Evolutionary conservation across 2,888 invertebrate species (phyloP), one percentile per base, ranked within the genome.

Genomic region (Clunio marinus): DNA sequence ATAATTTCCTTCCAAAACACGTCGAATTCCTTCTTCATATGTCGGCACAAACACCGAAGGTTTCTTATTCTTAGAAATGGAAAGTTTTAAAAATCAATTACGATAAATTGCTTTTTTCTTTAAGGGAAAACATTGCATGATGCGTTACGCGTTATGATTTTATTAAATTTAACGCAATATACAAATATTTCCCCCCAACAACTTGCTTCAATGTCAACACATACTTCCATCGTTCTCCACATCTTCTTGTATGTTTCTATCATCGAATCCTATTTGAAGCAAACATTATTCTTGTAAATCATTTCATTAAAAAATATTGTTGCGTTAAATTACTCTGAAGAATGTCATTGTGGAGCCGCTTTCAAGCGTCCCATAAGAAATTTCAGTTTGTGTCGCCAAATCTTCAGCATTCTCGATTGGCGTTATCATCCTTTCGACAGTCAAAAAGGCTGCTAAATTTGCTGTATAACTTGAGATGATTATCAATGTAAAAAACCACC

Each of bases 401-500:
- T 93, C 94, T 73, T 92, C 91, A 0, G 91, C 89, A 75, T 87
- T 88, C 76, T 93, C 88, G 68, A 93, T 93, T 0, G 92, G 91
- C 28, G 91, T 89, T 59, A 88, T 88, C 90, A 92, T 91, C 68
- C 92, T 80, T 76, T 93, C 93, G 0, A 94, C 93, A 0, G 94
- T 95, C 24, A 94, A 81, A 77, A 94, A 95, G 22, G 94, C 94
- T 0, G 94, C 94, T 73, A 95, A 80, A 78, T 95, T 94, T 10
- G 94, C 94, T 1, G 93, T 94, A 78, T 94, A 94, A 1, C 93
- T 93, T 0, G 92, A 90, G 72, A 93, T 91, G 72, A 94, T 91
- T 73, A 94, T 93, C 27, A 94, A 81, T 0, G 92, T 93, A 78
- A 94, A 93, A 76, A 94, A 93, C 91, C 93, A 94, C 93, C 94